Evolutionary conservation across 2,888 invertebrate species (phyloP).

Genomic region (Leucophora obtusa): DNA sequence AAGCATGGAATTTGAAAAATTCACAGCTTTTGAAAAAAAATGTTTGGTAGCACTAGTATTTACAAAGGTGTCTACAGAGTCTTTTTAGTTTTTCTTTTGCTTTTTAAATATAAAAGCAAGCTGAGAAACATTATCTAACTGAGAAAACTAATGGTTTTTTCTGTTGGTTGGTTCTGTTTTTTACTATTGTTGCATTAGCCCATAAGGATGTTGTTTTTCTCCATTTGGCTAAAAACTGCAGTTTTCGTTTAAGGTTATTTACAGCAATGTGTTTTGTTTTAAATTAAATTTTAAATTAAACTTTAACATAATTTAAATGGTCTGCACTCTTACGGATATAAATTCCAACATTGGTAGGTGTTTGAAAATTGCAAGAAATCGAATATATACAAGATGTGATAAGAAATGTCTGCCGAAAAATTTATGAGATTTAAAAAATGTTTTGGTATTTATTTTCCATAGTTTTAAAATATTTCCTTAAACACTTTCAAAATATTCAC

Average conservation of each 20-base stretch:
- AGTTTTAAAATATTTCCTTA: too few relatives aligned
- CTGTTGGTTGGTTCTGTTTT: constrained; percentile 3
- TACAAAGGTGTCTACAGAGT: neutral
- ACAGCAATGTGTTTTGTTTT: neutral
- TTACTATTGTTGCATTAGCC: constrained; percentile 2
- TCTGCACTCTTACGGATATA: constrained; percentile 9
- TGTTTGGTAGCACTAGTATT: neutral
- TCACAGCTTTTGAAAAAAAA: neutral
- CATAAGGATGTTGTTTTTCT: neutral
- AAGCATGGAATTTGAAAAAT: constrained; percentile 42
- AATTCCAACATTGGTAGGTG: constrained; percentile 27
- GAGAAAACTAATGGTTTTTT: constrained; percentile 9
- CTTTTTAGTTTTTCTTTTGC: neutral
- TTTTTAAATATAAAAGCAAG: neutral
- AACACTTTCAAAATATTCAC: too few relatives aligned
- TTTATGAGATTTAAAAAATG: too few relatives aligned
- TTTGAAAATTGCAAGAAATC: too few relatives aligned
- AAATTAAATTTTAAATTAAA: neutral
- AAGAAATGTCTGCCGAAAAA: too few relatives aligned
- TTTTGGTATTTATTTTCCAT: too few relatives aligned
- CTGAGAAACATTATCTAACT: constrained; percentile 2
- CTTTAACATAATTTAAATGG: neutral
- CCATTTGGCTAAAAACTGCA: too few relatives aligned
- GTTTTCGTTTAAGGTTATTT: neutral
- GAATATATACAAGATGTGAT: too few relatives aligned